phyloP scores from a whole-genome alignment of 1,140 invertebrate genomes.

The Drosophila quadrilineata region DNA sequence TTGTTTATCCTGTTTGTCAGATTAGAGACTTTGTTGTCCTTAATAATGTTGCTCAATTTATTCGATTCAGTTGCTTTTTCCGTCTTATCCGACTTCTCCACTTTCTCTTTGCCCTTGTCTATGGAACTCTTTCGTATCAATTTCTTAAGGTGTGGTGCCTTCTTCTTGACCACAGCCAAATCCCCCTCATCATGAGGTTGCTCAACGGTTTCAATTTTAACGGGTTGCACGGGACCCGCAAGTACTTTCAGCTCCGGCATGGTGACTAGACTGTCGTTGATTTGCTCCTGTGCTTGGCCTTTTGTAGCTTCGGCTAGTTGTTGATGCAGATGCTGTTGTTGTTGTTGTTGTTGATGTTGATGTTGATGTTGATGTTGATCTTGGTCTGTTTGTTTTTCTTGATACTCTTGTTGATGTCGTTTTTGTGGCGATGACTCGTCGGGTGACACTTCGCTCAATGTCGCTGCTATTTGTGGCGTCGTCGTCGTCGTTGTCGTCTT shows the following conservation, averaged over 20 bases:
- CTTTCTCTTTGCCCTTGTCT: slow-evolving; percentile 50
- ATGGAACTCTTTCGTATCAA: slow-evolving; percentile 66
- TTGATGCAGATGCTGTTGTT: slow-evolving; percentile 16
- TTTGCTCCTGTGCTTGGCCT: slow-evolving; percentile 50
- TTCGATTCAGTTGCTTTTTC: too few species aligned
- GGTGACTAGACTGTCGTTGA: slow-evolving; percentile 51
- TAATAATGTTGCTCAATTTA: slow-evolving; percentile 55
- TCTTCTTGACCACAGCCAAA: slow-evolving; percentile 45
- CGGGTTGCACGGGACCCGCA: slow-evolving; percentile 68
- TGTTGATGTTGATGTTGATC: slow-evolving; percentile 20
- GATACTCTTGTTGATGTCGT: slow-evolving; percentile 15
- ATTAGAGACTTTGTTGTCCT: slow-evolving; percentile 62
- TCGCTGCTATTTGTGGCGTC: slow-evolving; percentile 68
- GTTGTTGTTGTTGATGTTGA: slow-evolving; percentile 19
- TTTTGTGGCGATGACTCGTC: slow-evolving; percentile 59
- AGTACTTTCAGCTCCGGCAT: slow-evolving; percentile 77
- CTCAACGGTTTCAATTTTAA: slow-evolving; percentile 66
- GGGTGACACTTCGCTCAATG: slow-evolving; percentile 57
- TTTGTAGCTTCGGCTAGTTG: slow-evolving; percentile 55
- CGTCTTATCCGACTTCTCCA: too few species aligned
- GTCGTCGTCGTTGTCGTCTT: too few species aligned
- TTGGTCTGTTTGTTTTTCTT: slow-evolving; percentile 5
- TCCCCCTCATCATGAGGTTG: slow-evolving; percentile 48
- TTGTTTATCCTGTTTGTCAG: slow-evolving; percentile 51
- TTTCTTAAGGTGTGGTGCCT: slow-evolving; percentile 53